A percentile compares a stretch with the other conserved stretches of the same genome.
phyloP scores from a whole-genome alignment of 2,113 vertebrate genomes.

The Peromyscus maniculatus region DNA sequence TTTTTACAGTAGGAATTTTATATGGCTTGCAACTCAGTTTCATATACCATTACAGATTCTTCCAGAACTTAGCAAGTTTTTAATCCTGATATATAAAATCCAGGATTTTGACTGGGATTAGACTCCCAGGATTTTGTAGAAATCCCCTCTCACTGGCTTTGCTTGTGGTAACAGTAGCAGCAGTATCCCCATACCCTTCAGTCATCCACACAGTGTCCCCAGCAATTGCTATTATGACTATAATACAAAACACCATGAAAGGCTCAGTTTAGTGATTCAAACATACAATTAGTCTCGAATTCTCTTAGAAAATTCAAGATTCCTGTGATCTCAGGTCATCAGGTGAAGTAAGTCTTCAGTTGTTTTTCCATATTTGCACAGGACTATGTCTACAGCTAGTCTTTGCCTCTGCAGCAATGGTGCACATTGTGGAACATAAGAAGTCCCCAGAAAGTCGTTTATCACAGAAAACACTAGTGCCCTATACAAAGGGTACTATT shows the following conservation, averaged over 20 bases:
- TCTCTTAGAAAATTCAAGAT: constrained; percentile 48
- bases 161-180: background rate
- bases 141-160: background rate
- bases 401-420: background rate
- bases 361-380: background rate
- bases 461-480: background rate
- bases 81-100: background rate
- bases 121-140: background rate
- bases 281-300: background rate
- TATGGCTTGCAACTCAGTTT: constrained; percentile 17
- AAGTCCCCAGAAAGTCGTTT: background rate
- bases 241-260: background rate
- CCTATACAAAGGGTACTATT: background rate
- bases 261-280: background rate
- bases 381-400: background rate
- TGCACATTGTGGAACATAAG: background rate
- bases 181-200: background rate
- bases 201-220: background rate
- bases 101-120: background rate
- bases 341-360: background rate
- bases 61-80: background rate
- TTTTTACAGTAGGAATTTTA: background rate
- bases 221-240: background rate
- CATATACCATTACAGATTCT: background rate
- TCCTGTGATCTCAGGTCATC: background rate